Conservation (phyloP, 2,113 vertebrate species). For the Pluvianellus socialis region DNA sequence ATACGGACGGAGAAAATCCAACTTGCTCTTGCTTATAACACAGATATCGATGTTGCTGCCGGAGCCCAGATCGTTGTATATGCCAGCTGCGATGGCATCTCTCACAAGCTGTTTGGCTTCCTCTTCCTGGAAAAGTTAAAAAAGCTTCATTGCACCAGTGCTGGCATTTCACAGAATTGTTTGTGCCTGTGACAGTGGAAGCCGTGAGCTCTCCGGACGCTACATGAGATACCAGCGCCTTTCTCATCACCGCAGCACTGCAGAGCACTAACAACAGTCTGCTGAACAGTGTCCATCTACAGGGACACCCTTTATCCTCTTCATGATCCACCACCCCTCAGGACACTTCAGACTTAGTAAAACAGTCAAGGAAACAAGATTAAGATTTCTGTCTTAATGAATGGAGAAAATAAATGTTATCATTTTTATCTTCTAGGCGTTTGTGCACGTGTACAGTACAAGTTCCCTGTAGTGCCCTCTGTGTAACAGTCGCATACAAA, state of each 20-base stretch:
- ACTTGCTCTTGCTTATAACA: conserved; percentile 89
- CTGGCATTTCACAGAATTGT: neutral
- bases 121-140: conserved; percentile 79
- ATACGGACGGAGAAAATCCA: conserved; percentile 91
- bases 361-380: neutral
- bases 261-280: fast-evolving
- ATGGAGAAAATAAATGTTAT: neutral
- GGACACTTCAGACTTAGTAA: fast-evolving
- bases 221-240: neutral
- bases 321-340: neutral
- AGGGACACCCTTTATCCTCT: neutral
- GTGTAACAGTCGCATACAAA: neutral
- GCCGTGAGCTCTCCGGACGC: neutral
- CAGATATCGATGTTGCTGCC: conserved; percentile 97
- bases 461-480: neutral
- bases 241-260: fast-evolving
- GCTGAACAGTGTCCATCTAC: neutral
- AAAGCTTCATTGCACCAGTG: neutral
- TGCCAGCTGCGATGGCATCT: conserved; percentile 92
- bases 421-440: neutral
- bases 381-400: neutral
- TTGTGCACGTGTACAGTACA: fast-evolving
- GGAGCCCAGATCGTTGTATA: conserved; percentile 95
- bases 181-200: neutral
- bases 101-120: conserved; percentile 90